Conservation (phyloP, 2,797 vertebrate genomes). For the Chelonia mydas region DNA sequence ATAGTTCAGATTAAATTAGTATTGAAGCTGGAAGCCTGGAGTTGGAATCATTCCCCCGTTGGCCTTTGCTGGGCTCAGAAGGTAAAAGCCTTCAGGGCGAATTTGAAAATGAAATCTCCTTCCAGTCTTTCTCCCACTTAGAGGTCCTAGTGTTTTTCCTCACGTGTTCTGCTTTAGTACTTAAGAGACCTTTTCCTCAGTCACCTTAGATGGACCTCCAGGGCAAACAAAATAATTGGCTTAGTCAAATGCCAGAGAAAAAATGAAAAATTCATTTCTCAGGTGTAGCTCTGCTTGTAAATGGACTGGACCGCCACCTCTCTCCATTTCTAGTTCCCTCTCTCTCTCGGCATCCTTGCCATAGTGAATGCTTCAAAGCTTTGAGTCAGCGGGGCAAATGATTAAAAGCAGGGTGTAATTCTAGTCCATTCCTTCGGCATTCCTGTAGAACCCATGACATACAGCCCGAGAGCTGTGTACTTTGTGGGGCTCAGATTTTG, state of each 20-base stretch:
- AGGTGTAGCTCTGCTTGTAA: background rate
- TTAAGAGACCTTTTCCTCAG: slow-evolving; percentile 37
- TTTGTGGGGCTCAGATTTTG: background rate
- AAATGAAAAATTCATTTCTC: background rate
- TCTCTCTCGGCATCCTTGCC: background rate
- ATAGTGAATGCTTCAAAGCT: background rate
- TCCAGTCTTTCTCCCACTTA: slow-evolving; percentile 32
- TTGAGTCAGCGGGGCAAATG: background rate
- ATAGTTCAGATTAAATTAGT: slow-evolving; percentile 81
- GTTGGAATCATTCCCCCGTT: slow-evolving; percentile 52
- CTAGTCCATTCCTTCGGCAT: background rate
- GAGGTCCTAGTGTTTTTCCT: background rate
- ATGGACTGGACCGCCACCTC: background rate
- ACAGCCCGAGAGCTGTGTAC: background rate
- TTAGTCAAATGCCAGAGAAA: background rate
- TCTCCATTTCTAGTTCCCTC: rapidly evolving
- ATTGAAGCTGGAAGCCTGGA: slow-evolving; percentile 71
- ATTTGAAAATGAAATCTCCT: background rate
- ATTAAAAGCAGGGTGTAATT: background rate
- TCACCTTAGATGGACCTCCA: slow-evolving; percentile 8
- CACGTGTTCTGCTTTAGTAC: slow-evolving; percentile 45
- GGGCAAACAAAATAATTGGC: background rate
- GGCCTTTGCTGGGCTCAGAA: background rate
- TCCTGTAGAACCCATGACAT: background rate
- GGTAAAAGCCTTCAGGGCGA: slow-evolving; percentile 59